Percentiles rank a stretch among this genome's conserved stretches.
Evolutionary conservation across 2,888 invertebrate genomes (phyloP).

Genomic region (Agonopterix alstromeriana): DNA sequence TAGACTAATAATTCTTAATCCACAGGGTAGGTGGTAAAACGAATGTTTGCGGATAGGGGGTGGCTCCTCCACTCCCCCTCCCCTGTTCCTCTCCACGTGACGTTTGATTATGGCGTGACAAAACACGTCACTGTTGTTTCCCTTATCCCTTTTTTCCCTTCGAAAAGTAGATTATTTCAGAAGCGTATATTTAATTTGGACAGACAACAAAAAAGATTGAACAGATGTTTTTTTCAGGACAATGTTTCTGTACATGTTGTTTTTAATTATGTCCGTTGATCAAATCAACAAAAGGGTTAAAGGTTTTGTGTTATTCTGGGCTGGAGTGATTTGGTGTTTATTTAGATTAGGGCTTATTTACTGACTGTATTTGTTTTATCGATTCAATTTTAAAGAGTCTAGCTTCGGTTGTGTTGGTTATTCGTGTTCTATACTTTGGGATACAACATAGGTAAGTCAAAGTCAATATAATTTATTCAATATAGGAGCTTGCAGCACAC

Average conservation of each 20-base stretch:
- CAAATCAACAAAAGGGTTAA: neutral
- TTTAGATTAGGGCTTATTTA: neutral
- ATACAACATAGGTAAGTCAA: too few species aligned
- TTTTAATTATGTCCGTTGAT: conserved; percentile 7
- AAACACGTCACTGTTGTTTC: conserved; percentile 43
- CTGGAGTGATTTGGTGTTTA: neutral
- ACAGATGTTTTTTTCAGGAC: conserved; percentile 1
- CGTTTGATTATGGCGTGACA: conserved; percentile 44
- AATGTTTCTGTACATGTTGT: conserved; percentile 5
- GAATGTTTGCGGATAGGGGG: conserved; percentile 30
- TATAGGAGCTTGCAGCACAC: too few species aligned
- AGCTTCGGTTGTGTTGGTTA: too few species aligned
- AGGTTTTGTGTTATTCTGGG: neutral
- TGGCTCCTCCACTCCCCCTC: conserved; percentile 5
- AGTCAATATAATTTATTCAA: too few species aligned
- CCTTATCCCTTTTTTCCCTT: conserved; percentile 15
- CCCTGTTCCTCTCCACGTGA: conserved; percentile 24
- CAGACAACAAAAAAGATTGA: conserved; percentile 1
- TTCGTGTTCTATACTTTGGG: too few species aligned
- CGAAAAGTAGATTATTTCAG: conserved; percentile 15
- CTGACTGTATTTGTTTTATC: too few species aligned
- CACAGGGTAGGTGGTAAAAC: conserved; percentile 28
- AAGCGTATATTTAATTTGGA: conserved; percentile 7
- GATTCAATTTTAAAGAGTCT: too few species aligned
- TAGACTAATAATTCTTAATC: conserved; percentile 33